Percentiles rank a stretch among this genome's conserved stretches.
Conservation (phyloP, 1,140 invertebrate genomes). For the Drosophila melanica region DNA sequence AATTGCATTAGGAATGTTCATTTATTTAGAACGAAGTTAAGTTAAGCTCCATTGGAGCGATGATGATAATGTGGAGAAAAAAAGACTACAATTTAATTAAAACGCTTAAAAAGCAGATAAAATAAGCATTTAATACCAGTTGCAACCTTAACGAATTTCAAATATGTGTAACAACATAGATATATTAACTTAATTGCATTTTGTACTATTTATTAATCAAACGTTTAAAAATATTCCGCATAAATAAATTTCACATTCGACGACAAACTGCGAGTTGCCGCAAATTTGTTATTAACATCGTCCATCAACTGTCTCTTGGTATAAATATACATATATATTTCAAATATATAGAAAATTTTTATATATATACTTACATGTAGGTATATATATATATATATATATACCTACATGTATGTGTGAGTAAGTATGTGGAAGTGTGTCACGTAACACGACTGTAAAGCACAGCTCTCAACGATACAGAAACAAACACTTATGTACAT, state of each 20-base stretch:
- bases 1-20: constrained; percentile 11
- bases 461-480: constrained; percentile 1
- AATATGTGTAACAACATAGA: background rate
- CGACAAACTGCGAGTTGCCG: constrained; percentile 8
- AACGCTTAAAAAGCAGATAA: background rate
- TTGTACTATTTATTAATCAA: constrained; percentile 39
- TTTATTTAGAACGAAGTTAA: constrained; percentile 7
- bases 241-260: constrained; percentile 2
- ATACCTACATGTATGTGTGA: background rate
- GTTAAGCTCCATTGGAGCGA: background rate
- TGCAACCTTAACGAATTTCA: background rate
- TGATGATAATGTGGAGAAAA: too few relatives aligned
- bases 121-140: background rate
- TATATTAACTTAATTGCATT: constrained; percentile 38
- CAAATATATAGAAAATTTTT: too few relatives aligned
- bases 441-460: constrained; percentile 1
- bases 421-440: background rate
- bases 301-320: constrained; percentile 31
- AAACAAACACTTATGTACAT: constrained; percentile 4
- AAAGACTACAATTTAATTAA: constrained; percentile 1
- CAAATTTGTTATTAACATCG: constrained; percentile 36
- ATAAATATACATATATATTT: background rate
- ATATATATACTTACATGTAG: background rate
- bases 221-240: constrained; percentile 22
- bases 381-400: background rate